Percentiles rank a stretch among this genome's conserved stretches.
These are phyloP conservation scores for Phodopus roborovskii DNA, from an alignment of 2,113 vertebrate genomes.

Conservation along the genomic window DNA sequence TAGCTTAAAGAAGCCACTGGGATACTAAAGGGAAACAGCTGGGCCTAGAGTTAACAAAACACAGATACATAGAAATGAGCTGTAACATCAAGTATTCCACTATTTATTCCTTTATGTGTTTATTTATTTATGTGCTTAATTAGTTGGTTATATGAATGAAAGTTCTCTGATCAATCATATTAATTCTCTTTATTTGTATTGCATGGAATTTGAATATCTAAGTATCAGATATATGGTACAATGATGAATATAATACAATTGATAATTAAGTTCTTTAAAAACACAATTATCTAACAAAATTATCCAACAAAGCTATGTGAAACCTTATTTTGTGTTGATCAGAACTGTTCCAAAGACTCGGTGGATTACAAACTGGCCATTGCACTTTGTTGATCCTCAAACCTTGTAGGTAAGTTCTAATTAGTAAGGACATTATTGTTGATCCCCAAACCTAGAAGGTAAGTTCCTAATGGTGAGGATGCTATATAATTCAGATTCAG, in stretches of 20 bases:
- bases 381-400: not conserved
- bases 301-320: not conserved
- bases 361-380: not conserved
- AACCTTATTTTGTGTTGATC: not conserved
- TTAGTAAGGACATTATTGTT: not conserved
- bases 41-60: not conserved
- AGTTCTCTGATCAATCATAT: not conserved
- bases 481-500: not conserved
- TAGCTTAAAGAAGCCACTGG: not conserved
- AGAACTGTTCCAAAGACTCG: not conserved
- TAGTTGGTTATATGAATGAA: not conserved
- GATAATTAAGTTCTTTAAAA: not conserved
- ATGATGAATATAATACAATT: not conserved
- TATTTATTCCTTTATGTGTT: not conserved
- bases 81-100: not conserved
- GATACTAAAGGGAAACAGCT: not conserved
- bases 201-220: not conserved
- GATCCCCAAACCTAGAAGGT: not conserved
- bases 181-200: not conserved
- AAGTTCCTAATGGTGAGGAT: not conserved
- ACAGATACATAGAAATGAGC: not conserved
- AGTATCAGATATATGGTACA: not conserved
- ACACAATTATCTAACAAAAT: not conserved
- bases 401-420: not conserved
- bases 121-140: no score